Evolutionary conservation across 2,888 invertebrate genomes (phyloP).

Genomic region (Acronicta aceris): DNA sequence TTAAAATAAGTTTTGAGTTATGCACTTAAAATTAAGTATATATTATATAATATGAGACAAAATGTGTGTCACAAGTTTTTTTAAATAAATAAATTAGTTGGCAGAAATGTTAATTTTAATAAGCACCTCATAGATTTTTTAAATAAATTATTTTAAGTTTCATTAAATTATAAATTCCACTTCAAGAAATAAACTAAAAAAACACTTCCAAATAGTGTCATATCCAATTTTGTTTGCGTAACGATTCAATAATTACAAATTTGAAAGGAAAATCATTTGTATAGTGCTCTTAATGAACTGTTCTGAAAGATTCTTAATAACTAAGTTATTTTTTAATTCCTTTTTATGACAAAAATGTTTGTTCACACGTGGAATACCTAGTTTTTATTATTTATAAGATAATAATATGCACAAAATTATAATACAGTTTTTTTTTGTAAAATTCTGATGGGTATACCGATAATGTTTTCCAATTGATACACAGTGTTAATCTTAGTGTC

Average conservation of each 20-base stretch:
- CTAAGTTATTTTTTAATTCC: neutral
- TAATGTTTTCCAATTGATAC: constrained; percentile 48
- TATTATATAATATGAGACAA: constrained; percentile 15
- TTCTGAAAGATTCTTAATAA: neutral
- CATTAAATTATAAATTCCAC: neutral
- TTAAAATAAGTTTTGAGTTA: constrained; percentile 37
- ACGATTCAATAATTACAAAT: too few species aligned
- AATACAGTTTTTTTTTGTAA: constrained; percentile 45
- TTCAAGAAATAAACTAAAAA: too few species aligned
- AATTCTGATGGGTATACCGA: constrained; percentile 60
- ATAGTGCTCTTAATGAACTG: too few species aligned
- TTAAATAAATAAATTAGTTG: constrained; percentile 6
- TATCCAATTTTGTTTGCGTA: too few species aligned
- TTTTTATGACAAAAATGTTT: constrained; percentile 6
- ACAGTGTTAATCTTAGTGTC: constrained; percentile 40
- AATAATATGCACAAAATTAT: constrained; percentile 39
- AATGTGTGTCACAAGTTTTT: constrained; percentile 17
- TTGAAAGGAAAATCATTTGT: too few species aligned
- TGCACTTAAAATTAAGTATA: constrained; percentile 38
- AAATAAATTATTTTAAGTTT: neutral
- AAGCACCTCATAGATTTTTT: neutral
- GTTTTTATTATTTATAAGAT: constrained; percentile 13
- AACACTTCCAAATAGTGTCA: too few species aligned
- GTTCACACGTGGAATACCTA: constrained; percentile 8
- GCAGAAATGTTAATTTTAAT: constrained; percentile 1